Evolutionary conservation across 2,113 vertebrate species (phyloP).

Genomic region (Ptychochromis oligacanthus): DNA sequence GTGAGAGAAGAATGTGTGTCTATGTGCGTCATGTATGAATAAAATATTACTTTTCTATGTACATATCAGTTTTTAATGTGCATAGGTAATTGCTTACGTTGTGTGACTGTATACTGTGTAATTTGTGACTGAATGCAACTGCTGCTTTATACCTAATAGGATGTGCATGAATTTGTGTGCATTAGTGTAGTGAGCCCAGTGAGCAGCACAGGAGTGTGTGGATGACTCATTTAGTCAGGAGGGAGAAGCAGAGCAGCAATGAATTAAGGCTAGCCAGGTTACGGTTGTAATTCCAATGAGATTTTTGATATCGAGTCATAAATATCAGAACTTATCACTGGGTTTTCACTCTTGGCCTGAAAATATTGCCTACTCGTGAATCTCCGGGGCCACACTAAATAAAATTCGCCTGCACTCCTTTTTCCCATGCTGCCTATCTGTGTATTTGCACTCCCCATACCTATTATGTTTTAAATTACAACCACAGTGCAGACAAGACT

Average conservation of each 20-base stretch:
- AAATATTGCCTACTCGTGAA: conserved; percentile 7
- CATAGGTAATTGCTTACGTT: neutral
- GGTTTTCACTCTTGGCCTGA: conserved; percentile 10
- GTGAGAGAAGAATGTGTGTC: neutral
- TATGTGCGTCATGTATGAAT: conserved; percentile 14
- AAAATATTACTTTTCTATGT: neutral
- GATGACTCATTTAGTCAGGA: conserved; percentile 58
- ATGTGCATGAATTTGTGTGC: conserved; percentile 28
- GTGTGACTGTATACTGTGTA: conserved; percentile 20
- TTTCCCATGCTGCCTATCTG: neutral
- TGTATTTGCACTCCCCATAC: neutral
- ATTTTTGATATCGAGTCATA: conserved; percentile 31
- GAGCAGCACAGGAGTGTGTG: conserved; percentile 5
- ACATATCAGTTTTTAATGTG: neutral
- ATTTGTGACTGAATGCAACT: conserved; percentile 18
- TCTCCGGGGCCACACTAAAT: conserved; percentile 11
- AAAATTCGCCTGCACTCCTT: neutral
- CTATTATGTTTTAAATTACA: conserved; percentile 19
- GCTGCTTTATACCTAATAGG: conserved; percentile 13
- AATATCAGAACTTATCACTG: conserved; percentile 19
- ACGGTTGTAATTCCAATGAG: conserved; percentile 31
- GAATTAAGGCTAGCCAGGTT: conserved; percentile 26
- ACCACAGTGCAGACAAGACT: neutral
- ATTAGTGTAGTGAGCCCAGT: conserved; percentile 17
- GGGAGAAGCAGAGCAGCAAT: conserved; percentile 45